Conservation (phyloP, 2,797 vertebrate species). For the Molossus molossus region DNA sequence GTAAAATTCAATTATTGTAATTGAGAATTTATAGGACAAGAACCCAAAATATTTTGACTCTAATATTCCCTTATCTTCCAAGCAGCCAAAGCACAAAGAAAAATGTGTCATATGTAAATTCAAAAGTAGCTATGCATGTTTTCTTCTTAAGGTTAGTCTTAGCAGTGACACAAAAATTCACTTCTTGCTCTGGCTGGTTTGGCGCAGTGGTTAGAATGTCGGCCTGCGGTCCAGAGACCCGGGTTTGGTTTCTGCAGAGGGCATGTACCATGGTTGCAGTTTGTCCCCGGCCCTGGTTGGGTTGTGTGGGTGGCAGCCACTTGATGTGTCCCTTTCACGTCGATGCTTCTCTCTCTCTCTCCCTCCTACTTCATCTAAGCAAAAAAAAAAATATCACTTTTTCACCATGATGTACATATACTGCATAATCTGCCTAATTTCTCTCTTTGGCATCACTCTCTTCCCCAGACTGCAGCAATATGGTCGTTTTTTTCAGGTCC, state of each 20-base stretch:
- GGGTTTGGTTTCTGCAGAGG: too few species aligned
- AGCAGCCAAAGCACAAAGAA: conserved; percentile 17
- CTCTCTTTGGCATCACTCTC: background rate
- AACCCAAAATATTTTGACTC: conserved; percentile 48
- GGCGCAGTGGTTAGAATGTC: too few species aligned
- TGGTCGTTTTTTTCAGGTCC: background rate
- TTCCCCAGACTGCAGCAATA: background rate
- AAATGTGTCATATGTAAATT: background rate
- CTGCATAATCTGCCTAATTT: background rate
- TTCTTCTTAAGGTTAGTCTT: background rate
- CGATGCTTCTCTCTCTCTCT: too few species aligned
- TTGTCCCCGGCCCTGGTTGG: too few species aligned
- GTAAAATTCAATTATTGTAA: conserved; percentile 47
- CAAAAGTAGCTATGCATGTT: background rate
- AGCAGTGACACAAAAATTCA: background rate
- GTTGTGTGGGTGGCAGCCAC: too few species aligned
- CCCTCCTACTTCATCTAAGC: too few species aligned
- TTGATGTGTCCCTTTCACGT: too few species aligned
- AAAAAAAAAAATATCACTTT: background rate
- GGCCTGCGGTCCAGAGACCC: too few species aligned
- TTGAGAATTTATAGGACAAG: conserved; percentile 26
- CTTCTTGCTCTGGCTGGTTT: background rate
- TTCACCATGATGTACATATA: background rate
- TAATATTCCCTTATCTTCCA: background rate
- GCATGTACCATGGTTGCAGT: too few species aligned